These are phyloP conservation scores for Triplophysa rosa DNA, from an alignment of 2,113 vertebrate species.

Conservation along the genomic window DNA sequence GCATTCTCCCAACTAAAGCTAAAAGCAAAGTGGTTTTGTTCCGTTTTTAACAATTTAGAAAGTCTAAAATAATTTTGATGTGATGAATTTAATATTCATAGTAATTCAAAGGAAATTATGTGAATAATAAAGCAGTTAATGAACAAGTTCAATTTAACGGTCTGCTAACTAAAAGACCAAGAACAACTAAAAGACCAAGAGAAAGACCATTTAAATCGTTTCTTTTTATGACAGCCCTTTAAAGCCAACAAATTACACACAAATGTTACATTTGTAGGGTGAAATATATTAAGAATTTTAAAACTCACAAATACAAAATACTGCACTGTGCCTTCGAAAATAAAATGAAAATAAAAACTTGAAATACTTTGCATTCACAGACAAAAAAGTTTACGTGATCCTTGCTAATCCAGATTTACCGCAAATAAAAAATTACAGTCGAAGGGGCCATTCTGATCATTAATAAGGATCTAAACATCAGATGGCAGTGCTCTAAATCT, in stretches of 20 bases:
- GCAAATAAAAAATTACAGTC: background rate
- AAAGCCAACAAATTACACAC: constrained; percentile 21
- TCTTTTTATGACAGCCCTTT: background rate
- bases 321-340: background rate
- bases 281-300: constrained; percentile 1
- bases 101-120: too few relatives aligned
- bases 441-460: background rate
- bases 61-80: background rate
- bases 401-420: too few relatives aligned
- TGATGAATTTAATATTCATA: background rate
- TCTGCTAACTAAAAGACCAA: background rate
- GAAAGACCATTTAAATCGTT: background rate
- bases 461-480: background rate
- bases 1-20: background rate
- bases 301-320: background rate
- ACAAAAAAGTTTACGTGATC: background rate
- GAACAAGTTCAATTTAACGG: background rate
- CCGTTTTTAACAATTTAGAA: background rate
- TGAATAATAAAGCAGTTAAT: too few relatives aligned
- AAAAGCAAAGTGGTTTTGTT: background rate
- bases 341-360: background rate
- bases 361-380: too few relatives aligned
- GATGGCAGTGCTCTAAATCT: background rate
- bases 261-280: background rate
- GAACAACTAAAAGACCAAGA: background rate